Evolutionary conservation across 2,888 invertebrate genomes (phyloP).

Genomic region (Philonicus albiceps): DNA sequence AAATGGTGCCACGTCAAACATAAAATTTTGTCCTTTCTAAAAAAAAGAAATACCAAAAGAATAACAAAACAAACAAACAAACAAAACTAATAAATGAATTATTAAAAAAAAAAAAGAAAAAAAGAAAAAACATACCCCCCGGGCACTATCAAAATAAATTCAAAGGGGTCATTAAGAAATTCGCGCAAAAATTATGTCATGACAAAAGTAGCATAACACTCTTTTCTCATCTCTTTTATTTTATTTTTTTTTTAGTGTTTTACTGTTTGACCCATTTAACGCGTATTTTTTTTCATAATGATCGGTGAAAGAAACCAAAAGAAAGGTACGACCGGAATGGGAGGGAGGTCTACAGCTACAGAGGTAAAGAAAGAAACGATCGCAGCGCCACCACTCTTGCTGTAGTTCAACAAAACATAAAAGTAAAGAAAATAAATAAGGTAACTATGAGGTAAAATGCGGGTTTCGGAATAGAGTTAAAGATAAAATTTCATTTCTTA

Average conservation of each 20-base stretch:
- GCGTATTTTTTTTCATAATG: conserved; percentile 1
- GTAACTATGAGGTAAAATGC: background rate
- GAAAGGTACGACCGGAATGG: background rate
- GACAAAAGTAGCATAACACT: background rate
- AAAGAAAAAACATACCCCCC: background rate
- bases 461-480: background rate
- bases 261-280: conserved; percentile 10
- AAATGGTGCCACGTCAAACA: background rate
- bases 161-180: background rate
- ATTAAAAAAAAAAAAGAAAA: background rate
- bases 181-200: conserved; percentile 22
- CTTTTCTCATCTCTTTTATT: conserved; percentile 16
- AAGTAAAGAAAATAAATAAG: background rate
- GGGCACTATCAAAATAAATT: background rate
- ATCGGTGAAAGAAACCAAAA: background rate
- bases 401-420: background rate
- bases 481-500: background rate
- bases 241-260: too few species aligned
- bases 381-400: background rate
- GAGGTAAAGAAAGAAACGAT: background rate
- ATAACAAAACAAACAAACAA: background rate
- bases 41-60: too few species aligned
- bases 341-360: too few species aligned
- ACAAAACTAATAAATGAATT: background rate
- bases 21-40: background rate